A percentile compares a stretch with the other conserved stretches of the same genome.
These are phyloP conservation scores for Drosophila punjabiensis DNA, from an alignment of 1,140 invertebrate genomes.

Conservation along the genomic window DNA sequence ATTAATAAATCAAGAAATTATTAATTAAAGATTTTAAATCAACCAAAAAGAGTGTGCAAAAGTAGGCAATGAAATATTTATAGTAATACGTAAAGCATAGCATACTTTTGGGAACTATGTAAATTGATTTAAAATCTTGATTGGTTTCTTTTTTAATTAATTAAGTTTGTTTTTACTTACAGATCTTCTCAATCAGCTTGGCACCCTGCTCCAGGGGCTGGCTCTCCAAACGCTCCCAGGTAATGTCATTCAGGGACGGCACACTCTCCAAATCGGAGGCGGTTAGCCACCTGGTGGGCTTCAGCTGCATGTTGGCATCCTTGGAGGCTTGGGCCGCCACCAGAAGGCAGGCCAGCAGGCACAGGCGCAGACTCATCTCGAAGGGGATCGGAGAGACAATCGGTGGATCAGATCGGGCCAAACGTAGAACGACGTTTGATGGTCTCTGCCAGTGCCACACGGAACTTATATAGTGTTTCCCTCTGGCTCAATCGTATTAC, in stretches of 20 bases:
- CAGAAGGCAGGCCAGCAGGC: conserved; percentile 71
- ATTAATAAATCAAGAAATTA: not conserved
- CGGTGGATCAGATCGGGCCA: conserved; percentile 53
- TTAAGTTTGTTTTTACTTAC: conserved; percentile 35
- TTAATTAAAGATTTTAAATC: too few species aligned
- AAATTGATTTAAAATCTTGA: too few species aligned
- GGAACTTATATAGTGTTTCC: conserved; percentile 52
- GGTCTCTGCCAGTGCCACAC: not conserved
- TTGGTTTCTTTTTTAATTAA: not conserved
- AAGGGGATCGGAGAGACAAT: not conserved
- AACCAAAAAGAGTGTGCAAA: too few species aligned
- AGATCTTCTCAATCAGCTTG: conserved; percentile 66
- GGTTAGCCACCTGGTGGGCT: conserved; percentile 71
- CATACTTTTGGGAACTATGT: too few species aligned
- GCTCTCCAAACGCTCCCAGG: conserved; percentile 70
- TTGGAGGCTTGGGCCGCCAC: conserved; percentile 59
- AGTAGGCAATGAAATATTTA: too few species aligned
- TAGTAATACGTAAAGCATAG: too few species aligned
- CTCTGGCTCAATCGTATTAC: conserved; percentile 6
- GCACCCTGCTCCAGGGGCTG: conserved; percentile 70
- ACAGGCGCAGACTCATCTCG: conserved; percentile 67
- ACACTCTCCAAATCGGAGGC: conserved; percentile 61
- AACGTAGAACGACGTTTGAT: conserved; percentile 74
- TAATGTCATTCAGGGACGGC: conserved; percentile 74
- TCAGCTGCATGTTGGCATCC: conserved; percentile 51